These are phyloP conservation scores for Crocallis elinguaria DNA, from an alignment of 2,888 invertebrate species.

Conservation along the genomic window DNA sequence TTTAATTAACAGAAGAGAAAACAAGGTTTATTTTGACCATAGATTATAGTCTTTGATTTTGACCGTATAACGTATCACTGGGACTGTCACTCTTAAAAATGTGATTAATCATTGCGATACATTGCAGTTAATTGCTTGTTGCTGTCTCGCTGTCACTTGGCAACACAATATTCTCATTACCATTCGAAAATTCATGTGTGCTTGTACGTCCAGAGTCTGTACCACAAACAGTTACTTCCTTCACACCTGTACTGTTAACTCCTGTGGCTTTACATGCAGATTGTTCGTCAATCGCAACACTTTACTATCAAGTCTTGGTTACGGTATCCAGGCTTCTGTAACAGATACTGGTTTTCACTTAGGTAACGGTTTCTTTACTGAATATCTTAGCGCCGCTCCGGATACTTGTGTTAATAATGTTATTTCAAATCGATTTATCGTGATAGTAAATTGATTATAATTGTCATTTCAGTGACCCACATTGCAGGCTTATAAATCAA, in stretches of 20 bases:
- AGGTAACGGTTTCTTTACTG: conserved; percentile 19
- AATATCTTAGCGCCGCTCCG: conserved; percentile 14
- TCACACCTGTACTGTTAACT: conserved; percentile 16
- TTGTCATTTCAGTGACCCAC: background rate
- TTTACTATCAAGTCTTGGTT: conserved; percentile 18
- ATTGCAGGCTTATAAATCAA: too few species aligned
- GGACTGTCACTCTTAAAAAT: background rate
- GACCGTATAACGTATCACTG: too few species aligned
- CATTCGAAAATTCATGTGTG: conserved; percentile 8
- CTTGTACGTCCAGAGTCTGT: background rate
- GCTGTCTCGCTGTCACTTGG: background rate
- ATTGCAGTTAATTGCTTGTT: background rate
- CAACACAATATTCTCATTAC: background rate
- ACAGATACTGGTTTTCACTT: conserved; percentile 21
- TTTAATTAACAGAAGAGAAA: too few species aligned
- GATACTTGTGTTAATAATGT: background rate
- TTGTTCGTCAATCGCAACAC: conserved; percentile 22
- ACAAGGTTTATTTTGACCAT: too few species aligned
- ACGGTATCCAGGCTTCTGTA: conserved; percentile 21
- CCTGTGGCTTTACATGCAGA: conserved; percentile 19
- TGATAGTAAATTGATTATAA: background rate
- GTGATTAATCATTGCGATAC: background rate
- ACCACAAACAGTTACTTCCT: conserved; percentile 14
- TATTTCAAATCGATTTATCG: conserved; percentile 1
- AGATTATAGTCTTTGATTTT: too few species aligned